phyloP scores from a whole-genome alignment of 2,888 invertebrate species.

The Drosophila paramelanica region DNA sequence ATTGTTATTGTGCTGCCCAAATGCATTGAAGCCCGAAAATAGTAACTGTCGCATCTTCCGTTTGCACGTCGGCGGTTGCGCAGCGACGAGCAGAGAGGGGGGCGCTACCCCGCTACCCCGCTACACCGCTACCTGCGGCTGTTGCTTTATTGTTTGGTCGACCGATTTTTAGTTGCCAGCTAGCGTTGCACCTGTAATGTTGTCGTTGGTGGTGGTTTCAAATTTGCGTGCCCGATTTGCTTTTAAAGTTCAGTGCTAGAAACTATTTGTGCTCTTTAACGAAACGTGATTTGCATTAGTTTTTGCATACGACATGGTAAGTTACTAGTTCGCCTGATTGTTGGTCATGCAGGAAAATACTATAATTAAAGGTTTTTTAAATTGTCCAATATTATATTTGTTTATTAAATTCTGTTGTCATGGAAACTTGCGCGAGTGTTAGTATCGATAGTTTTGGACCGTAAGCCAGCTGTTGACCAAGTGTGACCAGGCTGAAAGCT shows the following conservation, averaged over 20 bases:
- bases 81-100: conserved; percentile 53
- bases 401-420: conserved; percentile 55
- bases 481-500: conserved; percentile 20
- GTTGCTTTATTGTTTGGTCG: conserved; percentile 57
- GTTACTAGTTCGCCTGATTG: neutral
- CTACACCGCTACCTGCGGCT: conserved; percentile 31
- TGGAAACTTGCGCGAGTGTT: conserved; percentile 36
- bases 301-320: conserved; percentile 40
- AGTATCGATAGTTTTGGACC: conserved; percentile 5
- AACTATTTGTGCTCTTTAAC: conserved; percentile 1
- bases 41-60: conserved; percentile 69
- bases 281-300: conserved; percentile 17
- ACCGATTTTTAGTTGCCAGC: conserved; percentile 61
- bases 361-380: conserved; percentile 18
- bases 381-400: conserved; percentile 47
- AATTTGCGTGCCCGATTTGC: conserved; percentile 23
- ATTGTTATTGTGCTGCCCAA: conserved; percentile 78
- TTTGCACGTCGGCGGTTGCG: conserved; percentile 53
- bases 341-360: neutral
- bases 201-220: conserved; percentile 62
- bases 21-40: conserved; percentile 84
- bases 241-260: conserved; percentile 19
- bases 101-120: neutral
- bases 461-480: conserved; percentile 18
- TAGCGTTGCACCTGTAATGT: conserved; percentile 69